Evolutionary conservation across 2,797 vertebrate species (phyloP).

Genomic region (Erethizon dorsatum): DNA sequence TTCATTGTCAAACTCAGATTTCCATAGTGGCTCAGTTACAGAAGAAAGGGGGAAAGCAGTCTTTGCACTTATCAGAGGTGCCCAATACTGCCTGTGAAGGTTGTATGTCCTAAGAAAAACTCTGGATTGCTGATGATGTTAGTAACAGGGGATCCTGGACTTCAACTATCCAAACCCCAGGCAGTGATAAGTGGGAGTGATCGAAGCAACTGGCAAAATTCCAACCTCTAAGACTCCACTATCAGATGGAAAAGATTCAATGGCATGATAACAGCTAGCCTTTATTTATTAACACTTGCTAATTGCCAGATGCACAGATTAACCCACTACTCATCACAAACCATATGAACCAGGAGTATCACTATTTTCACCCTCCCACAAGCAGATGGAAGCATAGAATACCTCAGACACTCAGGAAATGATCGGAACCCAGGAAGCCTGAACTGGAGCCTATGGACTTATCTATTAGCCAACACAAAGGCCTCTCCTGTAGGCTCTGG

Average conservation of each 20-base stretch:
- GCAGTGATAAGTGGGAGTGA: background rate
- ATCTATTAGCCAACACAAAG: background rate
- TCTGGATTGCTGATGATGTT: background rate
- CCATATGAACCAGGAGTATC: background rate
- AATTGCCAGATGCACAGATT: background rate
- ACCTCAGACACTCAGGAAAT: background rate
- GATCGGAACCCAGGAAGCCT: background rate
- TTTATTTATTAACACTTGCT: slow-evolving; percentile 18
- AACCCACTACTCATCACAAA: background rate
- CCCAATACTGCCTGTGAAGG: background rate
- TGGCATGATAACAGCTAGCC: background rate
- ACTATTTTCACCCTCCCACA: background rate
- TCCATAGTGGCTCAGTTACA: background rate
- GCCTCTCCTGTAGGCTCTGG: no score
- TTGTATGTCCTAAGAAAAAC: background rate
- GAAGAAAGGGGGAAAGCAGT: background rate
- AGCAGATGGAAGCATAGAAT: background rate
- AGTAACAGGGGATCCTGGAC: background rate
- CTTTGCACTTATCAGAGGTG: background rate
- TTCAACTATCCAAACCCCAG: background rate
- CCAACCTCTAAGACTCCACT: background rate
- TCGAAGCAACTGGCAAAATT: background rate
- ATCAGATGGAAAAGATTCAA: background rate
- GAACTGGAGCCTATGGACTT: background rate
- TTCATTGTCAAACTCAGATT: background rate